phyloP scores from a whole-genome alignment of 2,113 vertebrate genomes.

The Phycodurus eques region DNA sequence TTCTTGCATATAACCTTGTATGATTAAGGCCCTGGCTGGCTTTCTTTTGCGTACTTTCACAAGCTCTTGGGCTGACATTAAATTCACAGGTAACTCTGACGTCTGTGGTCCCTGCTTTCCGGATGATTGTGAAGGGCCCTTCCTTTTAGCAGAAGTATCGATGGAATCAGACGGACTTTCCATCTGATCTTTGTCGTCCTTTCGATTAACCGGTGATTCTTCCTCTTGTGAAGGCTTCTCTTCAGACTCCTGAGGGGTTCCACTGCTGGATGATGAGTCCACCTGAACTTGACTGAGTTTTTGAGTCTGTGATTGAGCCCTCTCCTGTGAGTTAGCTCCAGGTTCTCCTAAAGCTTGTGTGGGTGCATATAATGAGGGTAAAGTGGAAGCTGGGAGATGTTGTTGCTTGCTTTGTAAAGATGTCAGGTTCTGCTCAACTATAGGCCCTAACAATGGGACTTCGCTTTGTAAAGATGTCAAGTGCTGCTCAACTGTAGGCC shows the following conservation, averaged over 20 bases:
- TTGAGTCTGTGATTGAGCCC: slow-evolving; percentile 19
- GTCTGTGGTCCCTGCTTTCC: slow-evolving; percentile 24
- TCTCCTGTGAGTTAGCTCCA: slow-evolving; percentile 20
- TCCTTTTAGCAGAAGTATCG: slow-evolving; percentile 13
- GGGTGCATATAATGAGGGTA: slow-evolving; percentile 23
- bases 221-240: slow-evolving; percentile 18
- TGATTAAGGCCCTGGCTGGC: slow-evolving; percentile 45
- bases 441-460: slow-evolving; percentile 21
- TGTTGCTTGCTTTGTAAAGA: slow-evolving; percentile 37
- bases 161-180: slow-evolving; percentile 10
- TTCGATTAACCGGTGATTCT: slow-evolving; percentile 12
- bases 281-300: slow-evolving; percentile 18
- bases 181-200: slow-evolving; percentile 2
- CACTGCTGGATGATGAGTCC: slow-evolving; percentile 5
- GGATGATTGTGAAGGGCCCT: slow-evolving; percentile 9
- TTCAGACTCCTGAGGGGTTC: neutral
- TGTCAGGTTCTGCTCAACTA: slow-evolving; percentile 4
- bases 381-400: slow-evolving; percentile 22
- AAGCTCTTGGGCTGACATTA: slow-evolving; percentile 69
- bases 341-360: slow-evolving; percentile 22
- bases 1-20: slow-evolving; percentile 60
- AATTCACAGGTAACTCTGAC: slow-evolving; percentile 48
- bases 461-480: slow-evolving; percentile 28
- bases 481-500: slow-evolving; percentile 43
- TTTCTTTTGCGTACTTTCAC: slow-evolving; percentile 68